A percentile compares a stretch with the other conserved stretches of the same genome.
phyloP scores from a whole-genome alignment of 2,797 vertebrate genomes.

The Ctenopoma multispine region DNA sequence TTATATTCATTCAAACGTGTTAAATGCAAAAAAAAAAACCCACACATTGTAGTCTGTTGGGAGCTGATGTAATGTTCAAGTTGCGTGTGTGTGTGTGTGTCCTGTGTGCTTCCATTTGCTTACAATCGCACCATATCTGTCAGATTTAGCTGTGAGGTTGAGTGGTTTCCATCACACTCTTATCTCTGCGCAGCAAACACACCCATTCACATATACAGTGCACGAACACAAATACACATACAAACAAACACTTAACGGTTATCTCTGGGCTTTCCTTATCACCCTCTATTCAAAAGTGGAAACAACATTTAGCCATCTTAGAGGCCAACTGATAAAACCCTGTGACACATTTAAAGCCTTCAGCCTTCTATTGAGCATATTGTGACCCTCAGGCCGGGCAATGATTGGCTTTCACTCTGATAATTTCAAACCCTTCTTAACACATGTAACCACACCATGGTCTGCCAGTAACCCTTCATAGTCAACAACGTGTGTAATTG shows the following conservation, averaged over 20 bases:
- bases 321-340: slow-evolving; percentile 50
- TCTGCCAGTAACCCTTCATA: slow-evolving; percentile 25
- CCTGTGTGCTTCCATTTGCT: slow-evolving; percentile 47
- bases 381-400: slow-evolving; percentile 41
- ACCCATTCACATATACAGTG: slow-evolving; percentile 23
- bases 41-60: slow-evolving; percentile 51
- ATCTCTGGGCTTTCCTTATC: slow-evolving; percentile 65
- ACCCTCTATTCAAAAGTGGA: slow-evolving; percentile 53
- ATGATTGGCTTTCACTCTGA: slow-evolving; percentile 33
- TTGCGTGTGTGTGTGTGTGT: slow-evolving; percentile 26
- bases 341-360: slow-evolving; percentile 53
- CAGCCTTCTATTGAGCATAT: slow-evolving; percentile 25
- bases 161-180: slow-evolving; percentile 75
- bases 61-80: slow-evolving; percentile 53
- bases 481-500: slow-evolving; percentile 55
- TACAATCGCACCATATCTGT: slow-evolving; percentile 66
- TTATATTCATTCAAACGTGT: slow-evolving; percentile 55
- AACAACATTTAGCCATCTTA: slow-evolving; percentile 66
- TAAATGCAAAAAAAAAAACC: slow-evolving; percentile 69
- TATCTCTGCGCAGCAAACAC: slow-evolving; percentile 71
- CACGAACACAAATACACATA: slow-evolving; percentile 6
- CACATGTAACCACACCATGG: slow-evolving; percentile 35
- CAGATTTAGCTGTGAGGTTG: slow-evolving; percentile 68
- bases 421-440: slow-evolving; percentile 30
- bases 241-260: slow-evolving; percentile 40